Evolutionary conservation across 1,140 invertebrate species (phyloP).

Genomic region (Globodera ellingtonae): DNA sequence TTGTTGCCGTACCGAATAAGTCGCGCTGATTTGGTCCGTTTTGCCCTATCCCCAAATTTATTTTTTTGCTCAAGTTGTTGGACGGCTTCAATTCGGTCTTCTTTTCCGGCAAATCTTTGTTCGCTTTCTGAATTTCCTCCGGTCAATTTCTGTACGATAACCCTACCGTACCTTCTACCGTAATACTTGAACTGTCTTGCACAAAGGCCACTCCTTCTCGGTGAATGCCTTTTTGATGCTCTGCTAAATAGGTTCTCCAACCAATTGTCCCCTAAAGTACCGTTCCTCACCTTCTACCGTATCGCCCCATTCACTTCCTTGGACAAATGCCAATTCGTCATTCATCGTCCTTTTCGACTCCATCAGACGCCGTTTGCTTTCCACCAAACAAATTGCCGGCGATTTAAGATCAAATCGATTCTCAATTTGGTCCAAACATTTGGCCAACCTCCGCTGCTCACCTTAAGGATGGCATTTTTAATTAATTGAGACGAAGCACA

Average conservation of each 20-base stretch:
- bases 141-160: too few relatives aligned
- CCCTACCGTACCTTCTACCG: neutral
- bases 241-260: neutral
- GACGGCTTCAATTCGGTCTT: neutral
- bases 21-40: neutral
- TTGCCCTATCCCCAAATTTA: neutral
- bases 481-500: neutral
- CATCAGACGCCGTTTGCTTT: constrained; percentile 28
- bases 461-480: constrained; percentile 6
- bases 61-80: neutral
- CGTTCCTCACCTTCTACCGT: neutral
- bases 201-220: neutral
- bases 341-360: neutral
- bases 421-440: constrained; percentile 34
- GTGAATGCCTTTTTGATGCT: neutral
- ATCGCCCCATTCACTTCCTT: neutral
- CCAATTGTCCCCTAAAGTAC: neutral
- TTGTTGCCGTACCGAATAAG: neutral
- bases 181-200: neutral
- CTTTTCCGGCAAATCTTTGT: too few relatives aligned
- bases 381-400: constrained; percentile 33
- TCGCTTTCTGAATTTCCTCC: too few relatives aligned
- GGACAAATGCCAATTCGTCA: constrained; percentile 15
- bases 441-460: constrained; percentile 22
- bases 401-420: constrained; percentile 24